Percentiles rank a stretch among this genome's conserved stretches.
These are phyloP conservation scores for Notospermus geniculatus DNA, from an alignment of 1,140 invertebrate species.

Conservation along the genomic window DNA sequence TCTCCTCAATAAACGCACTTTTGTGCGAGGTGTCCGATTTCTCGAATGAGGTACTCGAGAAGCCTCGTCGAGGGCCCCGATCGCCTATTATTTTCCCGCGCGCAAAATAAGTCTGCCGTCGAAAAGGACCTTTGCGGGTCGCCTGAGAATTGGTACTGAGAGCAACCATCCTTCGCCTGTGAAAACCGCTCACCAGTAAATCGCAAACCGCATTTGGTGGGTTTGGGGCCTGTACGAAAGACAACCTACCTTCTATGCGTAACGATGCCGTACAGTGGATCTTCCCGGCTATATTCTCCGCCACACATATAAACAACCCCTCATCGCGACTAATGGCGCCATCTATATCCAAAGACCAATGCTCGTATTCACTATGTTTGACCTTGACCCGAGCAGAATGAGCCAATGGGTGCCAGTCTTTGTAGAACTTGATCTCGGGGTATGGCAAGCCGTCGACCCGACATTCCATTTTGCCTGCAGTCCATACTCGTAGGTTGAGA, in stretches of 20 bases:
- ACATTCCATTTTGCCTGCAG: constrained; percentile 75
- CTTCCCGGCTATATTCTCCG: constrained; percentile 86
- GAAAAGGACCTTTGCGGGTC: too few species aligned
- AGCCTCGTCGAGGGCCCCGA: too few species aligned
- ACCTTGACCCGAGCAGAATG: constrained; percentile 38
- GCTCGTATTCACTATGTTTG: constrained; percentile 69
- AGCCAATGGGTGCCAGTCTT: constrained; percentile 56
- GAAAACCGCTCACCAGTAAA: too few species aligned
- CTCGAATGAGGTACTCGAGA: too few species aligned
- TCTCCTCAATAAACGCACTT: too few species aligned
- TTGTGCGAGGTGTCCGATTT: too few species aligned
- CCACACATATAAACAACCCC: constrained; percentile 90
- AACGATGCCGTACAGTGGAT: constrained; percentile 86
- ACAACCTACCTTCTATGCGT: constrained; percentile 80
- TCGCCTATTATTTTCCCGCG: too few species aligned
- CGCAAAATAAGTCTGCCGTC: too few species aligned
- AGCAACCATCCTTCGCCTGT: too few species aligned
- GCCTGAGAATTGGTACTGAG: too few species aligned
- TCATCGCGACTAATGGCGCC: constrained; percentile 86
- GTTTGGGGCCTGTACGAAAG: background rate
- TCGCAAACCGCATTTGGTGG: background rate
- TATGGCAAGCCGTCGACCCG: constrained; percentile 84
- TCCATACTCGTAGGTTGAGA: constrained; percentile 64
- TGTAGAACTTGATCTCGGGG: constrained; percentile 96
- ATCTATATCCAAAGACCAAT: constrained; percentile 76